Base-by-base conservation (phyloP, 2,888 invertebrate species). In the Platynereis dumerilii region DNA sequence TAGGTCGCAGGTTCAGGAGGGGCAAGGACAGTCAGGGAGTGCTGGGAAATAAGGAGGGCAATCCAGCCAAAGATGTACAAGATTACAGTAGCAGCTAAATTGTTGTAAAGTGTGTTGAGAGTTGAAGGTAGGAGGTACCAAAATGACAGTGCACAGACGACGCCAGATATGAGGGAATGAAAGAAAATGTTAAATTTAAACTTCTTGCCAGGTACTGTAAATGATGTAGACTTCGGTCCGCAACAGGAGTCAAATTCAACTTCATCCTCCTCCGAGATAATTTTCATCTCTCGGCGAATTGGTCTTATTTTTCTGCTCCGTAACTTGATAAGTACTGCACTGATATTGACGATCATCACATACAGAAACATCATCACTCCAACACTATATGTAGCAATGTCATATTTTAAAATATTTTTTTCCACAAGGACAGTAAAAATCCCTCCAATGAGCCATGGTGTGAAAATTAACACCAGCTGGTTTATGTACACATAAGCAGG, bases 1-100 rank as follows among this genome's bases (percentile, higher is more conserved):
- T 74, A 82, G 2, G 79, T 75, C 20, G 81, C 80, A 12, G 77
- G 75, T 67, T 82, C 82, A 26, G 81, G 80, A n/a, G 81, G 81
- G 3, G 79, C 74, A 5, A 69, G 71, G 3, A 78, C 75, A 2
- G 78, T 77, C 64, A 82, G 70, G 12, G 81, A 78, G 69, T 80
- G 81, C 73, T 78, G 80, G 15, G 80, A 76, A 26, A 81, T 72
- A 64, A 77, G 72, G 24, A 81, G 48, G 2, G 79, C 74, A 10
- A 81, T 66, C 82, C 81, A 82, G 22, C 81, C 80, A 34, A 81
- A 70, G 27, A 78, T 73, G 65, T 74, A 79, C 20, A 82, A 58
- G 15, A 76, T 58, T 12, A 76, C 76, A 27, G 78, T 78, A 1
- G 74, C 80, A 26, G 75, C 80, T 61, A 66, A 69, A 60, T 75